These are phyloP conservation scores for Agrochola circellaris DNA, from an alignment of 2,888 invertebrate species.

Conservation along the genomic window DNA sequence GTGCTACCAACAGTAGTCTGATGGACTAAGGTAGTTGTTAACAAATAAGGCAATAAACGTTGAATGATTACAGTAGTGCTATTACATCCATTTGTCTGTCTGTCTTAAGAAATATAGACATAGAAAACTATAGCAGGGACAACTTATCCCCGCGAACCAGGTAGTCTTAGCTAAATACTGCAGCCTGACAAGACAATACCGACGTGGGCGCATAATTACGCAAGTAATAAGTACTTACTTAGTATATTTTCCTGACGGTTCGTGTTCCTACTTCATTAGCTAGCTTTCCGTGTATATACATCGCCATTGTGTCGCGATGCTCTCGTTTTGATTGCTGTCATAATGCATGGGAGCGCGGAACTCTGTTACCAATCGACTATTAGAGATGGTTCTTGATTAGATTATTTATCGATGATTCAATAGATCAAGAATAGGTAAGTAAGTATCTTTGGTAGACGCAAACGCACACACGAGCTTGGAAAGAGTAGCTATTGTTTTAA, in stretches of 20 bases:
- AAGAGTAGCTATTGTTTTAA: background rate
- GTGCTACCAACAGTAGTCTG: background rate
- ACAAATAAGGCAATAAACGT: background rate
- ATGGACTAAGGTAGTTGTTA: background rate
- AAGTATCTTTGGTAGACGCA: background rate
- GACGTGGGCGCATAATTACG: constrained; percentile 62
- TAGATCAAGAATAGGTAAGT: background rate
- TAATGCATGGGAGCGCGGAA: constrained; percentile 75
- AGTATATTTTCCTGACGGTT: constrained; percentile 49
- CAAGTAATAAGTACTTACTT: constrained; percentile 41
- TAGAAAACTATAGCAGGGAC: constrained; percentile 1
- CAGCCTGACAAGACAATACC: constrained; percentile 60
- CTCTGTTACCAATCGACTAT: constrained; percentile 55
- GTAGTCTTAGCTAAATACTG: constrained; percentile 26
- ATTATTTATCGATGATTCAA: constrained; percentile 27
- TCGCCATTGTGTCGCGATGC: constrained; percentile 64
- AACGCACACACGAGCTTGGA: background rate
- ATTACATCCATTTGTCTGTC: background rate
- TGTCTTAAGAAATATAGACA: background rate
- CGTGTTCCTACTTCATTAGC: constrained; percentile 65
- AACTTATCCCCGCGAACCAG: constrained; percentile 23
- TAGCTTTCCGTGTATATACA: constrained; percentile 60
- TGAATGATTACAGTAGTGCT: background rate
- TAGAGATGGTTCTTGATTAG: constrained; percentile 50
- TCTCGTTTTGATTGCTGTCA: constrained; percentile 68